phyloP scores from a whole-genome alignment of 2,113 vertebrate species.

The Bothrops jararaca region DNA sequence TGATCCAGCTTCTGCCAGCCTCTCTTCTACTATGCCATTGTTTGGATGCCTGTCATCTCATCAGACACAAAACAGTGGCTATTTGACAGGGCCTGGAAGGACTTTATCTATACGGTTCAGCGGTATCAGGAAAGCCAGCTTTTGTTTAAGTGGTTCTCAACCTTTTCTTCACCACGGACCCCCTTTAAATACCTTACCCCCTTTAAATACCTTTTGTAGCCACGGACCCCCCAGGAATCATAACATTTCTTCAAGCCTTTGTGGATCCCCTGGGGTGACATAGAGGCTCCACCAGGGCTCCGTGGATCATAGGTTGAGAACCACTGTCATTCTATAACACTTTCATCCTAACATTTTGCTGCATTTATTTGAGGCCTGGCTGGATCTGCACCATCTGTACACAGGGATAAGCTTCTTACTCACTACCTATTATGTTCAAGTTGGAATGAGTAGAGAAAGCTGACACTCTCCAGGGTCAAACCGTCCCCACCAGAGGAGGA shows the following conservation, averaged over 20 bases:
- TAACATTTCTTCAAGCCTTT: background rate
- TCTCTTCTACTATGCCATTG: background rate
- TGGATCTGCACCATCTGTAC: no score
- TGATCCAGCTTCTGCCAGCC: background rate
- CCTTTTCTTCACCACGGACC: background rate
- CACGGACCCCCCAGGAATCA: background rate
- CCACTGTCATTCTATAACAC: background rate
- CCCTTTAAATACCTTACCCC: background rate
- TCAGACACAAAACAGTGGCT: background rate
- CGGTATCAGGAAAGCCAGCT: background rate
- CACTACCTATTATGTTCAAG: background rate
- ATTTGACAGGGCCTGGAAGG: background rate
- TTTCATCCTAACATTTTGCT: background rate
- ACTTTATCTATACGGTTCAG: background rate
- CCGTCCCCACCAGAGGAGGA: background rate
- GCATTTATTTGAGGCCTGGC: background rate
- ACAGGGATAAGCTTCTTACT: background rate
- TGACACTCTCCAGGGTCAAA: background rate
- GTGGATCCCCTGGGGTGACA: no score
- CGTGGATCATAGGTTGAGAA: background rate
- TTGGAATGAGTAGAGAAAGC: background rate
- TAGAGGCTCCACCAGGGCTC: background rate
- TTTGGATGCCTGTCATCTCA: background rate
- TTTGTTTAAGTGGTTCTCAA: background rate
- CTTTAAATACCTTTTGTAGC: background rate